Evolutionary conservation across 2,113 vertebrate genomes (phyloP).

Genomic region (Ictalurus punctatus): DNA sequence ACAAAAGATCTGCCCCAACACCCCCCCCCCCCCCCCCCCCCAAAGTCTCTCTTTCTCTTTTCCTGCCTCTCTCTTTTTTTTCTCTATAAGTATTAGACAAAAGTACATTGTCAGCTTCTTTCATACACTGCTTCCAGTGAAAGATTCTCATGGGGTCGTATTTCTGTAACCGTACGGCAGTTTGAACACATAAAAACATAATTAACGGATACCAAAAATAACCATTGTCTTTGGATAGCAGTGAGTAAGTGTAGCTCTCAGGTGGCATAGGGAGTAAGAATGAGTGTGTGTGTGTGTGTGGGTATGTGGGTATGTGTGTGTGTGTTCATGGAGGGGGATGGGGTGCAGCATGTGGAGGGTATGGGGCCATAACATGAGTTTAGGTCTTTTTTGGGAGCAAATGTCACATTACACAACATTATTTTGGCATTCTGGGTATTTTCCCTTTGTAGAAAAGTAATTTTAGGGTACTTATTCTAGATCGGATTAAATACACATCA

Average conservation of each 20-base stretch:
- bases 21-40: not conserved
- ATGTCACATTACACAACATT: not conserved
- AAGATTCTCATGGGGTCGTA: conserved; percentile 18
- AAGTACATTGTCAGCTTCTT: conserved; percentile 10
- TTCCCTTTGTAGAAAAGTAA: not conserved
- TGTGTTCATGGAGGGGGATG: not conserved
- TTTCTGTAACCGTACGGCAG: conserved; percentile 1
- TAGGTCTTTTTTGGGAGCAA: not conserved
- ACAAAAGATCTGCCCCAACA: not conserved
- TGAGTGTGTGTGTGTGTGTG: not conserved
- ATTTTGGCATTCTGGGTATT: not conserved
- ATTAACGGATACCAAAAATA: conserved; percentile 15
- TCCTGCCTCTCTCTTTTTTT: not conserved
- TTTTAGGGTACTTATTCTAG: not conserved
- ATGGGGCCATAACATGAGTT: not conserved
- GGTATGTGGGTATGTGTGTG: not conserved
- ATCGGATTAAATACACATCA: not conserved
- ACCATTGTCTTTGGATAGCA: not conserved
- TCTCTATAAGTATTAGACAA: not conserved
- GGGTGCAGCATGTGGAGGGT: no score
- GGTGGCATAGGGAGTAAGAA: not conserved
- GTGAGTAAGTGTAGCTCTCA: not conserved
- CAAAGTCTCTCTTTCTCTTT: not conserved
- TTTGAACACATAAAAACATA: conserved; percentile 5
- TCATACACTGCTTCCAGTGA: not conserved